These are phyloP conservation scores for Micromesistius poutassou DNA, from an alignment of 2,797 vertebrate genomes.

Conservation along the genomic window DNA sequence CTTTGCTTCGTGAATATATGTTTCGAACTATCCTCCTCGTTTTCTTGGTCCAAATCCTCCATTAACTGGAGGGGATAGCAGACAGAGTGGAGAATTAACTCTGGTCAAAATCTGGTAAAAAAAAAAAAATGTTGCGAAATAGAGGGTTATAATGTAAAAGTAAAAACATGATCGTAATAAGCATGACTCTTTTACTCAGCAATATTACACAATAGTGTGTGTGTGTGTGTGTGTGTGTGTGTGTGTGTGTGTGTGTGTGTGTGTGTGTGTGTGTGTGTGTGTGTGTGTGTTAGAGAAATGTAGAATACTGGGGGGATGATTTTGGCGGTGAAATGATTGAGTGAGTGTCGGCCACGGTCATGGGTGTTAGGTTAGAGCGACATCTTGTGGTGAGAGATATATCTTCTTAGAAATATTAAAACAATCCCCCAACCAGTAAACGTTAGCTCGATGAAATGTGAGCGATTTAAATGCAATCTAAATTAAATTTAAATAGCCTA, in stretches of 20 bases:
- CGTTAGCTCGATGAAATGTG: too few species aligned
- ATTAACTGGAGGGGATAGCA: neutral
- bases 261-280: neutral
- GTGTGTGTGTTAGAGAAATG: neutral
- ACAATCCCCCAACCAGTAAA: neutral
- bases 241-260: slow-evolving; percentile 28
- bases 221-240: slow-evolving; percentile 27
- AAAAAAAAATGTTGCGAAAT: neutral
- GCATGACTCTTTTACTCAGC: neutral
- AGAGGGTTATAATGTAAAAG: neutral
- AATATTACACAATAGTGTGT: neutral
- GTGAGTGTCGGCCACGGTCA: neutral
- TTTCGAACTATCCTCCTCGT: neutral
- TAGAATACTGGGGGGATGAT: neutral
- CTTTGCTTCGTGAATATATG: neutral
- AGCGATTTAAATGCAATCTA: too few species aligned
- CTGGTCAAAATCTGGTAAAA: neutral
- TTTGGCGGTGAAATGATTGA: neutral
- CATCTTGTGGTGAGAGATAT: neutral
- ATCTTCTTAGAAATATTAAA: neutral
- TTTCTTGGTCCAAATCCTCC: neutral
- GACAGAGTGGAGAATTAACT: neutral
- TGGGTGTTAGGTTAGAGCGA: neutral
- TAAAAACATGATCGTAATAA: neutral
- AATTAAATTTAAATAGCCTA: neutral